These are phyloP conservation scores for Drosophila antonietae DNA, from an alignment of 2,888 invertebrate genomes.

Conservation along the genomic window DNA sequence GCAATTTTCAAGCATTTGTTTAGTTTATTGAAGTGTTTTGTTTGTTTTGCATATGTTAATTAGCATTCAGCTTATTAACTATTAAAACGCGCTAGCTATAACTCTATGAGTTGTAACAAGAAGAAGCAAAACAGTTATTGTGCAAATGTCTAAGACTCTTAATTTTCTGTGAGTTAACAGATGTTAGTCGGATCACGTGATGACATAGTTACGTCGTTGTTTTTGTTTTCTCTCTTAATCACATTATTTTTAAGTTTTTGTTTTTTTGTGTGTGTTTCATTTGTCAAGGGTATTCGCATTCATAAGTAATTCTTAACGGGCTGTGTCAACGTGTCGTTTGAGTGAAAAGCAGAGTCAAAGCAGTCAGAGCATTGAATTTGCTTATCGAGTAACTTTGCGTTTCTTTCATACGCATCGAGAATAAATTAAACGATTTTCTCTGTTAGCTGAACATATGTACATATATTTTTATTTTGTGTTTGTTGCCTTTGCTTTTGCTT, in stretches of 20 bases:
- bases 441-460: slow-evolving; percentile 13
- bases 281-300: slow-evolving; percentile 43
- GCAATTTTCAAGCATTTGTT: neutral
- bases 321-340: slow-evolving; percentile 51
- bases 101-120: neutral
- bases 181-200: slow-evolving; percentile 2
- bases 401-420: slow-evolving; percentile 66
- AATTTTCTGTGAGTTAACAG: slow-evolving; percentile 9
- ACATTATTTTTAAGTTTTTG: slow-evolving; percentile 2
- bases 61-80: neutral
- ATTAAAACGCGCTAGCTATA: neutral
- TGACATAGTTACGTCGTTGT: slow-evolving; percentile 29
- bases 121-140: neutral
- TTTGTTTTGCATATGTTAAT: slow-evolving; percentile 6
- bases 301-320: slow-evolving; percentile 52
- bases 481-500: slow-evolving; percentile 24
- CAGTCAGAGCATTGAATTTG: slow-evolving; percentile 18
- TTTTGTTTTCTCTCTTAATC: neutral
- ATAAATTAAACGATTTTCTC: slow-evolving; percentile 67
- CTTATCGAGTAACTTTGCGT: slow-evolving; percentile 38
- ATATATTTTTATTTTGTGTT: slow-evolving; percentile 32
- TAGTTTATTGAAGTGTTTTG: neutral
- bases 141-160: slow-evolving; percentile 1
- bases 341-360: slow-evolving; percentile 28
- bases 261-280: neutral